These are phyloP conservation scores for Gymnodraco acuticeps DNA, from an alignment of 2,797 vertebrate genomes.

Conservation along the genomic window DNA sequence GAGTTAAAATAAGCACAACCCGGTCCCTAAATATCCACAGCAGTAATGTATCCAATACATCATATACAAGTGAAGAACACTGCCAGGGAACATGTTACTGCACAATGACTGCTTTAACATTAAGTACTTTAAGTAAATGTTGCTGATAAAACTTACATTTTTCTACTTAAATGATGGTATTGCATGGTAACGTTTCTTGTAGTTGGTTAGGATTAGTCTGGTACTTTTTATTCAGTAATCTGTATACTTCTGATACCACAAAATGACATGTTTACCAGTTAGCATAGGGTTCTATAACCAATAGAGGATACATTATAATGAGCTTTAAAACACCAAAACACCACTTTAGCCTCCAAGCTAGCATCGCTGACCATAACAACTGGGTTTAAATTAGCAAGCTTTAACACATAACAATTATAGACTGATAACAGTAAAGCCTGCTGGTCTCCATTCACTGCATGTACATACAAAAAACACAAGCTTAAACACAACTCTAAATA, in stretches of 20 bases:
- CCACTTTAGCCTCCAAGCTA: neutral
- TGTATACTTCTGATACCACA: neutral
- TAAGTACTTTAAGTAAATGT: too few relatives aligned
- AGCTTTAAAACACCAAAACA: neutral
- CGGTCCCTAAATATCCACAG: too few relatives aligned
- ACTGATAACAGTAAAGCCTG: too few relatives aligned
- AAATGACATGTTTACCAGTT: neutral
- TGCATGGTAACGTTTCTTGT: neutral
- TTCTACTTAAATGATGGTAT: too few relatives aligned
- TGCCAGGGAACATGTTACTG: neutral
- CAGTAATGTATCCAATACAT: too few relatives aligned
- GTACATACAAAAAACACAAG: accelerated
- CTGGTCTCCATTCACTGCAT: accelerated
- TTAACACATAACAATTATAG: too few relatives aligned
- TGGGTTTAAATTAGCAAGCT: too few relatives aligned
- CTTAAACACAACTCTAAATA: neutral
- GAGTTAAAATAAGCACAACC: too few relatives aligned
- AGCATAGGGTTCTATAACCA: too few relatives aligned
- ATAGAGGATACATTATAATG: neutral
- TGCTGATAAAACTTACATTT: too few relatives aligned
- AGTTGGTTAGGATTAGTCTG: neutral
- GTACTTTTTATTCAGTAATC: neutral
- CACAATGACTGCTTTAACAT: neutral
- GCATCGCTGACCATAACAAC: neutral
- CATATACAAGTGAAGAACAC: too few relatives aligned